phyloP scores from a whole-genome alignment of 2,888 invertebrate species.

The Prostheceraeus crozeri region DNA sequence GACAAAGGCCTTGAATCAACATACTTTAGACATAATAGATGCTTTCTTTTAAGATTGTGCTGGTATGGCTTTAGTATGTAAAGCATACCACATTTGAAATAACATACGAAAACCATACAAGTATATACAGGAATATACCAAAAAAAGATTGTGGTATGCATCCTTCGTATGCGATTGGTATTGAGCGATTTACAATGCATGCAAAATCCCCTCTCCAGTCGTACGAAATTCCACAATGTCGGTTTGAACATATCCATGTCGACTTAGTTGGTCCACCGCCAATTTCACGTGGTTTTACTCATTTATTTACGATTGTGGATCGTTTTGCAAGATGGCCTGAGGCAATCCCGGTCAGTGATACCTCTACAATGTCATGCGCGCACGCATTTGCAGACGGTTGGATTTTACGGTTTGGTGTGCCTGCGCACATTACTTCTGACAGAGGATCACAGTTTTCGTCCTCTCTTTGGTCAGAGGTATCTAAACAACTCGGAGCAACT shows the following conservation, averaged over 20 bases:
- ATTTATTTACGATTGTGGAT: constrained; percentile 45
- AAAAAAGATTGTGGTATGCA: too few species aligned
- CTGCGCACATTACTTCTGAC: constrained; percentile 35
- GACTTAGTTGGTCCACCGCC: constrained; percentile 57
- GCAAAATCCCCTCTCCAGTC: constrained; percentile 38
- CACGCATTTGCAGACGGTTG: constrained; percentile 49
- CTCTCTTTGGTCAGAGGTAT: constrained; percentile 38
- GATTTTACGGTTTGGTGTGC: constrained; percentile 53
- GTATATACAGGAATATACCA: too few species aligned
- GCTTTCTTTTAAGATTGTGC: too few species aligned
- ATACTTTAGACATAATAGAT: too few species aligned
- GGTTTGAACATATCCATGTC: constrained; percentile 56
- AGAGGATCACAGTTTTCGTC: constrained; percentile 46
- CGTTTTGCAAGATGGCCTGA: constrained; percentile 42
- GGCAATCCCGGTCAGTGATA: constrained; percentile 31
- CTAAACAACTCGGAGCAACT: constrained; percentile 30
- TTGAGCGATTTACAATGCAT: too few species aligned
- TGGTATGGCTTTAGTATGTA: too few species aligned
- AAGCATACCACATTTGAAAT: too few species aligned
- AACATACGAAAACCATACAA: too few species aligned
- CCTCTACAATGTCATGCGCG: constrained; percentile 45
- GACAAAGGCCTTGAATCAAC: too few species aligned
- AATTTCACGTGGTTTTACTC: constrained; percentile 38
- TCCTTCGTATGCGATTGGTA: too few species aligned
- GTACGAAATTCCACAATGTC: constrained; percentile 34